A percentile compares a stretch with the other conserved stretches of the same genome.
Conservation (phyloP, 2,888 invertebrate species). For the Eupithecia centaureata region DNA sequence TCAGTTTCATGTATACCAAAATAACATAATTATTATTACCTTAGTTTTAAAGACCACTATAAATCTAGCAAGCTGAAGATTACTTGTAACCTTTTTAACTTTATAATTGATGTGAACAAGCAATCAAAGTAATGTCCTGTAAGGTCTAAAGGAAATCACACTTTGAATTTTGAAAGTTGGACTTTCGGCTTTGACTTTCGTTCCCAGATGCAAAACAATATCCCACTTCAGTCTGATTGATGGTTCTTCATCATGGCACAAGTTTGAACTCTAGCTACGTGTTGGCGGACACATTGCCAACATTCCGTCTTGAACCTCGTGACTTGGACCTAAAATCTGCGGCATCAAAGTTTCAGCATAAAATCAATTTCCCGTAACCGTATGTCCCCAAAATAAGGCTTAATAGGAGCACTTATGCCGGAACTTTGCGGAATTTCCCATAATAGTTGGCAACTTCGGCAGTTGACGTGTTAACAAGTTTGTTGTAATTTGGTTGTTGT, state of each 20-base stretch:
- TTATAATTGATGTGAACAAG: no score
- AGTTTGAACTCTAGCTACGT: neutral
- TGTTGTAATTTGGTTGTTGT: slow-evolving; percentile 35
- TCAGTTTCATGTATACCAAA: no score
- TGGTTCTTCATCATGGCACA: neutral
- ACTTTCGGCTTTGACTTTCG: no score
- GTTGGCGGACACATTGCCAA: neutral
- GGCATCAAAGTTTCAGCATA: slow-evolving; percentile 38
- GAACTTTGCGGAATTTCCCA: slow-evolving; percentile 38
- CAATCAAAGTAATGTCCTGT: no score
- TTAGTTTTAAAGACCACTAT: no score
- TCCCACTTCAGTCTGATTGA: no score
- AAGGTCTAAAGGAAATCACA: no score
- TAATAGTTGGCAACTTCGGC: slow-evolving; percentile 40
- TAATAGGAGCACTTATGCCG: slow-evolving; percentile 43
- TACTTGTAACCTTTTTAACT: no score
- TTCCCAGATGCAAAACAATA: no score
- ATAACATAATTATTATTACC: no score
- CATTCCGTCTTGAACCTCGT: slow-evolving; percentile 3
- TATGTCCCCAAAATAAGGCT: slow-evolving; percentile 39
- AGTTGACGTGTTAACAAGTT: slow-evolving; percentile 38
- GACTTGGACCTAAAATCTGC: slow-evolving; percentile 24
- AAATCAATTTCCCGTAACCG: slow-evolving; percentile 43
- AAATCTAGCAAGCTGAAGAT: no score
- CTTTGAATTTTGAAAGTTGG: no score